Percentiles rank a stretch among this genome's conserved stretches.
These are phyloP conservation scores for Lordiphosa andalusiaca DNA, from an alignment of 2,888 invertebrate species.

Conservation along the genomic window DNA sequence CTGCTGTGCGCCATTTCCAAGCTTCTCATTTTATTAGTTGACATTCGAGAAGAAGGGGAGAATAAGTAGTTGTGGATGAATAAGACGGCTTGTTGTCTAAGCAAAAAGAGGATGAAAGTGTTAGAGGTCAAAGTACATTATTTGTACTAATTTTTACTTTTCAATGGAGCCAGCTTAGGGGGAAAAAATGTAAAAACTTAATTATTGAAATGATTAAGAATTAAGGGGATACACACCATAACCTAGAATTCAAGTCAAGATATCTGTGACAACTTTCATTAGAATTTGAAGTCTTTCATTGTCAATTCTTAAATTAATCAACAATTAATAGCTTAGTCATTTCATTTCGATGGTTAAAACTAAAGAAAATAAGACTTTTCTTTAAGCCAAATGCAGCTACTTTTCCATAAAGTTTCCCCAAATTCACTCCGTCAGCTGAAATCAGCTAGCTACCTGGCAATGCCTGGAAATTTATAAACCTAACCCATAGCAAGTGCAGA, in stretches of 20 bases:
- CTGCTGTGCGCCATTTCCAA: slow-evolving; percentile 31
- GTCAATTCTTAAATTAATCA: too few species aligned
- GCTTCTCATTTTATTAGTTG: slow-evolving; percentile 37
- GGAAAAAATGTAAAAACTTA: too few species aligned
- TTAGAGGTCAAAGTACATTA: slow-evolving; percentile 58
- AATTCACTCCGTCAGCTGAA: slow-evolving; percentile 2
- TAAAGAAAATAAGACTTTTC: too few species aligned
- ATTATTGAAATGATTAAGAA: too few species aligned
- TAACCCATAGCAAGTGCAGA: slow-evolving; percentile 31
- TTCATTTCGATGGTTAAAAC: too few species aligned
- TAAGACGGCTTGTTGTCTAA: slow-evolving; percentile 49
- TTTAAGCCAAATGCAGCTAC: too few species aligned
- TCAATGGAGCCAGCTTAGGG: too few species aligned
- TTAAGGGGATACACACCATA: too few species aligned
- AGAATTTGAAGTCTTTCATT: too few species aligned
- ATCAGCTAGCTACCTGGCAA: slow-evolving; percentile 23
- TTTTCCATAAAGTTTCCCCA: not conserved
- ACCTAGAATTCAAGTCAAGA: too few species aligned
- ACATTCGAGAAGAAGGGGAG: slow-evolving; percentile 20
- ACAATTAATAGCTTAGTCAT: too few species aligned
- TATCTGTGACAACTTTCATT: too few species aligned
- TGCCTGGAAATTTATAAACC: slow-evolving; percentile 15
- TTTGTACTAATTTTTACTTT: slow-evolving; percentile 55
- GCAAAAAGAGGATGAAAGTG: slow-evolving; percentile 65
- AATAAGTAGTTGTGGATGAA: slow-evolving; percentile 8